These are phyloP conservation scores for Cephonodes hylas DNA, from an alignment of 2,888 invertebrate genomes.

Conservation along the genomic window DNA sequence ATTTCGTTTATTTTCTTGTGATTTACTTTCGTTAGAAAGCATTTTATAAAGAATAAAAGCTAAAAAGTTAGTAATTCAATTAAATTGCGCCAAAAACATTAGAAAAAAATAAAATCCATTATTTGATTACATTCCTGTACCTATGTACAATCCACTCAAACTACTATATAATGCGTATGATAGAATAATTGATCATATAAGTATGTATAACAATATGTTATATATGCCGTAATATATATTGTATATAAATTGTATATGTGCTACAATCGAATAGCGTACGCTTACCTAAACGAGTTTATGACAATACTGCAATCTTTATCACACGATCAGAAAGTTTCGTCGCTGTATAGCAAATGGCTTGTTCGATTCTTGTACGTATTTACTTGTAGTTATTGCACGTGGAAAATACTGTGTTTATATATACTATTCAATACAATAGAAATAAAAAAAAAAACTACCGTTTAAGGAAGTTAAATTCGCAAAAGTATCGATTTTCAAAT, in stretches of 20 bases:
- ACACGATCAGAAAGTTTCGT: not conserved
- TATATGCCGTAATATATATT: not conserved
- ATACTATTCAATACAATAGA: no score
- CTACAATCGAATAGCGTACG: not conserved
- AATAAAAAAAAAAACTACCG: no score
- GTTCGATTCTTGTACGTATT: not conserved
- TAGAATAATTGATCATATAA: not conserved
- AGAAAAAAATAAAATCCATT: not conserved
- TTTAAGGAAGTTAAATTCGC: no score
- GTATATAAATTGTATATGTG: no score
- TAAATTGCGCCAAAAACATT: not conserved
- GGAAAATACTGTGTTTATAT: no score
- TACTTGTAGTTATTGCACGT: not conserved
- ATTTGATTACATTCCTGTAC: not conserved
- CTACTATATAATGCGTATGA: not conserved
- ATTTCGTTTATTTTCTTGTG: not conserved
- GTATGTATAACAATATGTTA: not conserved
- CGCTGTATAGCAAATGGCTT: not conserved
- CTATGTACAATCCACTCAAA: not conserved
- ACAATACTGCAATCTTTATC: slow-evolving; percentile 1
- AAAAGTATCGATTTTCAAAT: no score
- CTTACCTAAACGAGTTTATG: not conserved
- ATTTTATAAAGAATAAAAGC: no score
- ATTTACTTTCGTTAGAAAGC: not conserved
- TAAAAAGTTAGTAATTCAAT: not conserved